Base-by-base conservation (phyloP, 2,113 vertebrate genomes). In the Aspidoscelis tigris region DNA sequence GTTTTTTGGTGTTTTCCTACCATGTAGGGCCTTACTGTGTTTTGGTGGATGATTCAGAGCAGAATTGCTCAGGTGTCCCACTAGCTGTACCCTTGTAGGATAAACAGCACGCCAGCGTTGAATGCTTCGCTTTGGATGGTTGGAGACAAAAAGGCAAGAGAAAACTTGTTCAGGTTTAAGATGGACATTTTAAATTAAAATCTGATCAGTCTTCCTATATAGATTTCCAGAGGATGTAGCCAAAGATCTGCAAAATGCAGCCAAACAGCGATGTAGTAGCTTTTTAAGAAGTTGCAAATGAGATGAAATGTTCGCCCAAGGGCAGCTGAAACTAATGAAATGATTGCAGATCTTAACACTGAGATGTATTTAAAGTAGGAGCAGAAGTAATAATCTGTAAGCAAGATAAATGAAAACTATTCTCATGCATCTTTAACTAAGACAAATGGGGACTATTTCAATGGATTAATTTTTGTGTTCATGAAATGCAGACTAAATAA, bases 1-100 rank as follows among this genome's bases (percentile, higher is more conserved):
- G 1, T 0, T n/a, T 85, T 88, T 43, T 69, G 53, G 43, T 73
- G n/a, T 92, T 91, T 84, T 91, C 87, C 91, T 93, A 88, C 91
- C 86, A 47, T 91, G 87, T 91, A 93, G 92, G 93, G 89, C 77
- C 87, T 88, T 79, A 7, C 88, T 74, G 33, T 61, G 81, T 93
- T 55, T 50, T 11, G 0, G 26, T 10, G 24, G 8, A 21, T 78
- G 53, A 77, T 50, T 73, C 58, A 73, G 26, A 58, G 70, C 7
- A 74, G 39, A 7, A 7, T 41, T 26, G 12, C 44, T 47, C 41
- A 47, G 26, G 70, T 74, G 22, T 44, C 61, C 50, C 58, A 0
- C 5, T 39, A 33, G 83, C 77, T 53, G 76, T 74, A 65, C 58
- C 73, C 55, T 43, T 41, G 24, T 22, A 44, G 7, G 47, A 4